Evolutionary conservation across 2,888 invertebrate species (phyloP).

Genomic region (Athalia rosae): DNA sequence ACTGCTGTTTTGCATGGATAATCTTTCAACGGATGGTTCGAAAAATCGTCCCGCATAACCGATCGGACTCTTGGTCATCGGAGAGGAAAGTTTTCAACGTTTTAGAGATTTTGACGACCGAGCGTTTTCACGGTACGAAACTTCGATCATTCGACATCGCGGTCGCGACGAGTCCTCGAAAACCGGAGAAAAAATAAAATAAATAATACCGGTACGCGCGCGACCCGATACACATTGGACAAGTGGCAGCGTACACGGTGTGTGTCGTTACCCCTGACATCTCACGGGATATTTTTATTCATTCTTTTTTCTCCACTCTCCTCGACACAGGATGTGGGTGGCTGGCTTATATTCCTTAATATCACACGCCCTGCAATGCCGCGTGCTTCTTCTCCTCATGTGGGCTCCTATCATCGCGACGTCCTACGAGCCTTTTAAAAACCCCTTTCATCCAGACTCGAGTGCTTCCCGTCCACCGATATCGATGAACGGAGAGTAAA

Average conservation of each 20-base stretch:
- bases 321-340: conserved; percentile 41
- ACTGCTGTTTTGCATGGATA: conserved; percentile 41
- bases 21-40: conserved; percentile 1
- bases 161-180: too few species aligned
- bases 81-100: conserved; percentile 16
- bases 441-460: too few species aligned
- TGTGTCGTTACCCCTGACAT: too few species aligned
- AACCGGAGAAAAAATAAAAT: too few species aligned
- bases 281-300: neutral
- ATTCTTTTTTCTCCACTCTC: neutral
- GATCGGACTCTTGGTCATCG: conserved; percentile 32
- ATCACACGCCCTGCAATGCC: neutral
- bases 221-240: too few species aligned
- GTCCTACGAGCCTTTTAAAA: neutral
- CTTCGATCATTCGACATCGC: too few species aligned
- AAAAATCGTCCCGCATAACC: conserved; percentile 24
- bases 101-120: neutral
- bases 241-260: too few species aligned
- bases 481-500: too few species aligned
- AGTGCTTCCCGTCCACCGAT: too few species aligned
- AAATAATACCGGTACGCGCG: too few species aligned
- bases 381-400: neutral
- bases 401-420: conserved; percentile 32
- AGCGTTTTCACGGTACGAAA: neutral
- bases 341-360: conserved; percentile 43